phyloP scores from a whole-genome alignment of 2,113 vertebrate species.

The Spea bombifrons region DNA sequence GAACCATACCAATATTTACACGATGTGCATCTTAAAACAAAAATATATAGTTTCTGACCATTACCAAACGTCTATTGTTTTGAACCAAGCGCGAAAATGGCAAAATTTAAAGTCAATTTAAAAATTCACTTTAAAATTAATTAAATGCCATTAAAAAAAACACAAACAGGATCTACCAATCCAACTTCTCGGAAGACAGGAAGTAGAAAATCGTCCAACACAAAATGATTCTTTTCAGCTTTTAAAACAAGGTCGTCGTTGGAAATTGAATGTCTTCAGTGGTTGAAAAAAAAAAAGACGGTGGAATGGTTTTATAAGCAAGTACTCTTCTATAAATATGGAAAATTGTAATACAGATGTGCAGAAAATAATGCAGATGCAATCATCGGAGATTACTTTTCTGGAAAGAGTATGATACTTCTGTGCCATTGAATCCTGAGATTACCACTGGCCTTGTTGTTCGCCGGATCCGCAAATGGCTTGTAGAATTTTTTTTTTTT shows the following conservation, averaged over 20 bases:
- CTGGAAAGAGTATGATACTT: slow-evolving; percentile 25
- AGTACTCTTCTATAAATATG: slow-evolving; percentile 30
- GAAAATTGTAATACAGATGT: slow-evolving; percentile 46
- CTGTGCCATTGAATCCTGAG: slow-evolving; percentile 40
- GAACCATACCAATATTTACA: no score
- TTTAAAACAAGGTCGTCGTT: slow-evolving; percentile 16
- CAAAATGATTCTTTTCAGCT: slow-evolving; percentile 25
- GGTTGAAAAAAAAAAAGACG: slow-evolving; percentile 23
- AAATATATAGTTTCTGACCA: no score
- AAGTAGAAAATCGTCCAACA: background rate
- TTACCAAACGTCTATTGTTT: no score
- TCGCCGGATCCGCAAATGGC: slow-evolving; percentile 35
- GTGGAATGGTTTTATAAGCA: slow-evolving; percentile 42
- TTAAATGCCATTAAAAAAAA: no score
- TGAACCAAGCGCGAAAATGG: no score
- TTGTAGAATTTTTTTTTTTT: slow-evolving; percentile 8
- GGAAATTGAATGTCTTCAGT: slow-evolving; percentile 29
- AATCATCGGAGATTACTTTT: slow-evolving; percentile 45
- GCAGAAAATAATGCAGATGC: slow-evolving; percentile 43
- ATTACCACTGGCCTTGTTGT: slow-evolving; percentile 12
- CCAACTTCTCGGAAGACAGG: no score
- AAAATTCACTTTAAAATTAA: no score
- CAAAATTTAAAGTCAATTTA: no score
- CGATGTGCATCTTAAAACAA: no score
- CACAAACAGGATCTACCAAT: no score